These are phyloP conservation scores for Micrastur ruficollis DNA, from an alignment of 2,797 vertebrate species.

Conservation along the genomic window DNA sequence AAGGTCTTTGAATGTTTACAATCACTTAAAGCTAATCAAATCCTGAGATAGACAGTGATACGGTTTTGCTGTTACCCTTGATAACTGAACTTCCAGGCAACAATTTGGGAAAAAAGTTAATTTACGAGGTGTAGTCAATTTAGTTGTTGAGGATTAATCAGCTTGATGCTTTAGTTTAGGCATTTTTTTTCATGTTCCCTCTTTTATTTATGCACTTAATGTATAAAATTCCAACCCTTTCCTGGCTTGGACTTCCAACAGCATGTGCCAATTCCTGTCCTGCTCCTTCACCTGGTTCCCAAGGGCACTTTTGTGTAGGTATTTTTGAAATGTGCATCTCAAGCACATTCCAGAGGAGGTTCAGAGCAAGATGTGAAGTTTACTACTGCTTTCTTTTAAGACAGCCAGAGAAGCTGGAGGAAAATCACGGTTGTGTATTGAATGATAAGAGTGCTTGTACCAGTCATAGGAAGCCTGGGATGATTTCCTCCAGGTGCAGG, in stretches of 20 bases:
- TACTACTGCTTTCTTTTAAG: not conserved
- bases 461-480: not conserved
- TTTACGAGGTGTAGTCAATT: not conserved
- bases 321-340: slow-evolving; percentile 6
- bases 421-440: not conserved
- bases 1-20: not conserved
- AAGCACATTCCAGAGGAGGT: not conserved
- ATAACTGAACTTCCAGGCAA: not conserved
- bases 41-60: not conserved
- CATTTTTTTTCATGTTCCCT: not conserved
- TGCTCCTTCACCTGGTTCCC: not conserved
- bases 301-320: not conserved
- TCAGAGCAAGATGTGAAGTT: not conserved
- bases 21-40: not conserved
- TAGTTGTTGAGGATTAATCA: not conserved
- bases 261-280: not conserved
- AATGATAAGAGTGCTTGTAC: not conserved
- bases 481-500: not conserved
- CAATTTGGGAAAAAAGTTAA: not conserved
- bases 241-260: not conserved
- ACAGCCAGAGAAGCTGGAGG: not conserved
- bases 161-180: not conserved
- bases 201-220: not conserved
- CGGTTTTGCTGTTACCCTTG: not conserved
- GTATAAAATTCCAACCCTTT: not conserved